phyloP scores from a whole-genome alignment of 2,113 vertebrate genomes.

The Caranx ignobilis region DNA sequence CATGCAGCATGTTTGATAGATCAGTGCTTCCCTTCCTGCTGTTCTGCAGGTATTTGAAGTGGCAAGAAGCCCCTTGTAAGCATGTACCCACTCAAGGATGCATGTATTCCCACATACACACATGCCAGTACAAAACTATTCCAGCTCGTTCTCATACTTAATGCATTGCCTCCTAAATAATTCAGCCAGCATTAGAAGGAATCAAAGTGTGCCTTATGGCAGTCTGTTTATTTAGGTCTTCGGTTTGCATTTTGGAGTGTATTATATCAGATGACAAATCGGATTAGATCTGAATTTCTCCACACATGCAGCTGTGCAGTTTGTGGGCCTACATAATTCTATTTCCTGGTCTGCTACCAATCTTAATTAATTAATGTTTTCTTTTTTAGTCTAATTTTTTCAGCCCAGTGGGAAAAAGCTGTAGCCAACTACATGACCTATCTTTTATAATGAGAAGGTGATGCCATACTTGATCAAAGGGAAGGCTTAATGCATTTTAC shows the following conservation, averaged over 20 bases:
- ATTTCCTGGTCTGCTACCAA: background rate
- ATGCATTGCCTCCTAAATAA: slow-evolving; percentile 54
- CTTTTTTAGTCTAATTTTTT: background rate
- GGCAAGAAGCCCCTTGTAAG: slow-evolving; percentile 30
- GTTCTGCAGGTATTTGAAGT: slow-evolving; percentile 30
- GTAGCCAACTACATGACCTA: slow-evolving; percentile 9
- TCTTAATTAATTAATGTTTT: background rate
- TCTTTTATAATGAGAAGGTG: slow-evolving; percentile 37
- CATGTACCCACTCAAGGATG: slow-evolving; percentile 31
- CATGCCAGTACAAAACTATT: slow-evolving; percentile 18
- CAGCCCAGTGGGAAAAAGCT: background rate
- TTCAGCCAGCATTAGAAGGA: slow-evolving; percentile 45
- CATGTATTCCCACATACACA: slow-evolving; percentile 11
- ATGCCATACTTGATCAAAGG: slow-evolving; percentile 30
- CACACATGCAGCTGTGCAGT: background rate
- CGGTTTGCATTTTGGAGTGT: slow-evolving; percentile 12
- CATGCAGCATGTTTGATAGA: slow-evolving; percentile 38
- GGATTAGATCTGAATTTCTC: slow-evolving; percentile 10
- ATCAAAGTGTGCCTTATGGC: slow-evolving; percentile 45
- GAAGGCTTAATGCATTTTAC: slow-evolving; percentile 9
- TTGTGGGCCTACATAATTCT: background rate
- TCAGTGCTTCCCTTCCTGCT: slow-evolving; percentile 22
- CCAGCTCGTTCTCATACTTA: slow-evolving; percentile 33
- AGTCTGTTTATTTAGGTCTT: slow-evolving; percentile 36
- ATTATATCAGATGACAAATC: slow-evolving; percentile 20